A percentile compares a stretch with the other conserved stretches of the same genome.
Evolutionary conservation across 2,888 invertebrate species (phyloP).

Genomic region (Thymelicus lineola): DNA sequence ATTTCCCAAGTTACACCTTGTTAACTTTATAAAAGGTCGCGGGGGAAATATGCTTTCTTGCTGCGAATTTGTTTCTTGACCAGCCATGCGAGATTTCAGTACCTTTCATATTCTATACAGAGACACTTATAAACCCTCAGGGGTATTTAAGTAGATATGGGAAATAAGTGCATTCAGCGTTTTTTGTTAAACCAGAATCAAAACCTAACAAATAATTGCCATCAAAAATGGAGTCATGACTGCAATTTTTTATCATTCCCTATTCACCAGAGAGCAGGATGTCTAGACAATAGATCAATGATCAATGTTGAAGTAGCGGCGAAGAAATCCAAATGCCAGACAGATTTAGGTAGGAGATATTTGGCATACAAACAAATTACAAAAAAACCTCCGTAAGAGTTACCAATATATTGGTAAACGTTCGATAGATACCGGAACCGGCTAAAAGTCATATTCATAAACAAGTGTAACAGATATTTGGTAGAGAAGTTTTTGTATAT

Average conservation of each 20-base stretch:
- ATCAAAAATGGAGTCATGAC: not conserved
- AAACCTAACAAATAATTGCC: not conserved
- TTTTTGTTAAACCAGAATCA: not conserved
- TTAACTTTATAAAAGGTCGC: conserved; percentile 80
- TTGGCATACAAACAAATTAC: not conserved
- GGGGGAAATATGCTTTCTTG: conserved; percentile 78
- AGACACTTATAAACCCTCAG: conserved; percentile 40
- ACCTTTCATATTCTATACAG: conserved; percentile 52
- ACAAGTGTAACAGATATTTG: conserved; percentile 76
- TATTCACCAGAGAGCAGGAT: no score
- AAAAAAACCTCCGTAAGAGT: not conserved
- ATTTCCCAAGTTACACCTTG: conserved; percentile 81
- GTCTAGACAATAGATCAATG: no score
- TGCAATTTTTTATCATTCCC: no score
- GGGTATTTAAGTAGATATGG: conserved; percentile 13
- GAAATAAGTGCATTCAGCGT: conserved; percentile 7
- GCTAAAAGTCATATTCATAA: conserved; percentile 69
- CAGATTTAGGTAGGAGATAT: no score
- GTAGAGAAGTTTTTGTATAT: conserved; percentile 77
- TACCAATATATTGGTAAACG: not conserved
- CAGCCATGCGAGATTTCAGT: conserved; percentile 50
- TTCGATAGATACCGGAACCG: conserved; percentile 55
- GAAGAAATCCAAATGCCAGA: no score
- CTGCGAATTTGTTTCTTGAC: conserved; percentile 72
- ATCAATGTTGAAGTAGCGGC: no score